Percentiles rank a stretch among this genome's conserved stretches.
These are phyloP conservation scores for Ciconia nigra DNA, from an alignment of 2,797 vertebrate species.

Conservation along the genomic window DNA sequence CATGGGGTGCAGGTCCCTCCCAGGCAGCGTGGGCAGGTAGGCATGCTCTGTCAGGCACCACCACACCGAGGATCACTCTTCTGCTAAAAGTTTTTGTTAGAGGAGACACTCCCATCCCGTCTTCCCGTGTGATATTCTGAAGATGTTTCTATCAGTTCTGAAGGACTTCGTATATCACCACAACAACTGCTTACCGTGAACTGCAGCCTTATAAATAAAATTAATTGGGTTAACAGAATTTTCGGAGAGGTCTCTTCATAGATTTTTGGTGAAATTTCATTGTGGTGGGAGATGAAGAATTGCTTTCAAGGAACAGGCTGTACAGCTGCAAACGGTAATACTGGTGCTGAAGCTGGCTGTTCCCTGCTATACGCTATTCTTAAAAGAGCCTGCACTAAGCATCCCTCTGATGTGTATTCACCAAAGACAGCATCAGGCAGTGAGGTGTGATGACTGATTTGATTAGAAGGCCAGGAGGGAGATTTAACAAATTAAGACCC, in stretches of 20 bases:
- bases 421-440: neutral
- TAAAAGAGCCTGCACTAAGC: neutral
- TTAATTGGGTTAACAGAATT: neutral
- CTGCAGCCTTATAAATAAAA: neutral
- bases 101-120: neutral
- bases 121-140: neutral
- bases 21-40: neutral
- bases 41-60: neutral
- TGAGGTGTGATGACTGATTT: neutral
- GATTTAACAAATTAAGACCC: neutral
- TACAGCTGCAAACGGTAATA: neutral
- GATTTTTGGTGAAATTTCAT: neutral
- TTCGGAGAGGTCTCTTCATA: neutral
- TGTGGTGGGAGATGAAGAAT: neutral
- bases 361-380: neutral
- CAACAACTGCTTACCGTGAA: neutral
- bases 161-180: neutral
- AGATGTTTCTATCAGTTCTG: neutral
- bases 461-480: neutral
- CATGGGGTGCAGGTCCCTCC: neutral
- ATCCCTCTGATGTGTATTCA: neutral
- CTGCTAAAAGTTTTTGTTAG: neutral
- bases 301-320: neutral
- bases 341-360: neutral
- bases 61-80: neutral